These are phyloP conservation scores for Clarias macrocephalus DNA, from an alignment of 2,113 vertebrate species.

Conservation along the genomic window DNA sequence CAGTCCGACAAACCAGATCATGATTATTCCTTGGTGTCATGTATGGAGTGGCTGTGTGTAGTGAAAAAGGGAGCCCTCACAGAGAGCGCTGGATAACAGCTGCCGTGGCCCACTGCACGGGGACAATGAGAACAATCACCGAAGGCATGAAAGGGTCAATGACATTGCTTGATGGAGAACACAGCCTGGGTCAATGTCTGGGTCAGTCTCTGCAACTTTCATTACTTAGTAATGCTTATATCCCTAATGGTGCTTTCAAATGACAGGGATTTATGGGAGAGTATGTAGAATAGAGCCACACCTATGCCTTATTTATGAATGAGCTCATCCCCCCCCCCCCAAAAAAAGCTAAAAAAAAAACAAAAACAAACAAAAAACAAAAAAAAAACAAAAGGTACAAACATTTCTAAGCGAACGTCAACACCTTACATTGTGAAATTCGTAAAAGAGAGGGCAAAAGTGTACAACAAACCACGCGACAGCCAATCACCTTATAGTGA, in stretches of 20 bases:
- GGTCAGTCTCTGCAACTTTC: constrained; percentile 33
- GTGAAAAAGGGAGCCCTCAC: neutral
- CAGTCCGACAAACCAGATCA: neutral
- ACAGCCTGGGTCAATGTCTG: constrained; percentile 37
- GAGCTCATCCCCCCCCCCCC: neutral
- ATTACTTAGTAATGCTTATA: constrained; percentile 29
- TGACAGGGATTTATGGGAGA: constrained; percentile 32
- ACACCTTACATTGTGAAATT: constrained; percentile 36
- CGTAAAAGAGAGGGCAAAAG: constrained; percentile 27
- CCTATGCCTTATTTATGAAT: constrained; percentile 1
- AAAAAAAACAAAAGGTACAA: neutral
- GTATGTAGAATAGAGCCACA: constrained; percentile 5
- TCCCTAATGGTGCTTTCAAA: constrained; percentile 25
- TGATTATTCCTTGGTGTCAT: neutral
- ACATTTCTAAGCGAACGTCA: constrained; percentile 10
- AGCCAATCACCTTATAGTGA: neutral
- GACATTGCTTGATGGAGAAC: constrained; percentile 50
- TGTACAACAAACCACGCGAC: neutral
- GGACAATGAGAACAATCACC: constrained; percentile 43
- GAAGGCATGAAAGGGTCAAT: constrained; percentile 50
- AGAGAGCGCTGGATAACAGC: neutral
- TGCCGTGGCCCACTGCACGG: constrained; percentile 30
- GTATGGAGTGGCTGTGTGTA: neutral
- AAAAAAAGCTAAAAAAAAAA: neutral
- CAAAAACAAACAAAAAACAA: neutral